Base-by-base conservation (phyloP, 2,113 vertebrate genomes). In the Glaucomys volans region DNA sequence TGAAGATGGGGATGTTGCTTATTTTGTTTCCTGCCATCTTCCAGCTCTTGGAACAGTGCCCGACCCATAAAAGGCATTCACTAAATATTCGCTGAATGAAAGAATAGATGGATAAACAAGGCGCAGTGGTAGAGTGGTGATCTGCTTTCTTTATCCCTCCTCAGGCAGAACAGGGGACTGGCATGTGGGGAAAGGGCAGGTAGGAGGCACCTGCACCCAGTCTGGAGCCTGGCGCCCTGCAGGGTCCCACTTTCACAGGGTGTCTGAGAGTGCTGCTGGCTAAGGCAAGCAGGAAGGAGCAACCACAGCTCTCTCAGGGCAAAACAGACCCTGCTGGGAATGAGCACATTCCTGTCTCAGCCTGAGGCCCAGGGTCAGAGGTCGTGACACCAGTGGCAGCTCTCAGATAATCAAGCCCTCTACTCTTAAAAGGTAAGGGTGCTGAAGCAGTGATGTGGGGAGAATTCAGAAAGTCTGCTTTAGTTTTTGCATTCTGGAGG, bases 191-290 rank as follows among this genome's bases (percentile, higher is more conserved):
- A 64, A 80, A 77, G 16, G 7, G n/a, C 74, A 80, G 88, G 12
- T 5, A 16, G 64, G 42, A 0, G 8, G 22, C 4, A 5, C 52
- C 28, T 62, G 12, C 10, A 20, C 44, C 44, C 44, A 47, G 44
- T 4, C 74, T 17, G 22, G 42, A 37, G 28, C 35, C 64, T 4
- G 24, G 13, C 26, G 30, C 24, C 32, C 7, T 32, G 0, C 18
- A 28, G 35, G 40, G 14, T 9, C 26, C 0, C 1, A 7, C 1
- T 30, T 20, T 14, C 8, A 4, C 0, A 3, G 7, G 5, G 2
- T n/a, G 24, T 44, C 30, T 81, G 64, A 14, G 28, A 10, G 28
- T 52, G 59, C 42, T 77, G 77, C 57, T 30, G 5, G 5, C 50
- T 22, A 85, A 28, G 44, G 47, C n/a, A 1, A 42, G 24, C 6